phyloP scores from a whole-genome alignment of 2,888 invertebrate genomes.

The Dasypolia templi region DNA sequence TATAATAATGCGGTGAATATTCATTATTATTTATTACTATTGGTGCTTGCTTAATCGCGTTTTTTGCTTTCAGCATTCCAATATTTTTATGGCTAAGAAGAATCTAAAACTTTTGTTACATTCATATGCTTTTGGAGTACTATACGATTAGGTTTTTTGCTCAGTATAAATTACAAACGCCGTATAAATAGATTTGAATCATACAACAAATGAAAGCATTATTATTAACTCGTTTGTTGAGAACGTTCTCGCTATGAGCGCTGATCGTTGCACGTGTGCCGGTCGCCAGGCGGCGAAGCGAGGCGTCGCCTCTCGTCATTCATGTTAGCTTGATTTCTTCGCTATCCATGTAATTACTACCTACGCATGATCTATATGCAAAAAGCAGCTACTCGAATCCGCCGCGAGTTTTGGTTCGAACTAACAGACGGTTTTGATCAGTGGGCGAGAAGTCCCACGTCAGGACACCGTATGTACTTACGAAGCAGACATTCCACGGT shows the following conservation, averaged over 20 bases:
- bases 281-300: constrained; percentile 81
- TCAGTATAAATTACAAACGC: constrained; percentile 60
- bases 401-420: constrained; percentile 58
- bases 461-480: constrained; percentile 85
- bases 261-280: constrained; percentile 82
- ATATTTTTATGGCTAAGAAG: constrained; percentile 21
- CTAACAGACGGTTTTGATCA: constrained; percentile 66
- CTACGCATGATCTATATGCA: constrained; percentile 74
- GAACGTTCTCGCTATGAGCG: constrained; percentile 75
- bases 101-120: constrained; percentile 30
- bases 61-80: constrained; percentile 35
- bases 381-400: constrained; percentile 72
- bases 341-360: constrained; percentile 76
- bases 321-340: constrained; percentile 81
- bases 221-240: constrained; percentile 78
- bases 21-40: constrained; percentile 51
- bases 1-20: constrained; percentile 76
- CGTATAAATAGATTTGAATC: constrained; percentile 67
- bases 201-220: constrained; percentile 76
- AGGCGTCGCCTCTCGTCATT: constrained; percentile 83
- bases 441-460: constrained; percentile 76
- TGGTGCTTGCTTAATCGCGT: constrained; percentile 48
- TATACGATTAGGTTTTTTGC: constrained; percentile 57
- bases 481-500: constrained; percentile 87
- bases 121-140: constrained; percentile 46